These are phyloP conservation scores for Conus ventricosus DNA, from an alignment of 1,140 invertebrate genomes.

Conservation along the genomic window DNA sequence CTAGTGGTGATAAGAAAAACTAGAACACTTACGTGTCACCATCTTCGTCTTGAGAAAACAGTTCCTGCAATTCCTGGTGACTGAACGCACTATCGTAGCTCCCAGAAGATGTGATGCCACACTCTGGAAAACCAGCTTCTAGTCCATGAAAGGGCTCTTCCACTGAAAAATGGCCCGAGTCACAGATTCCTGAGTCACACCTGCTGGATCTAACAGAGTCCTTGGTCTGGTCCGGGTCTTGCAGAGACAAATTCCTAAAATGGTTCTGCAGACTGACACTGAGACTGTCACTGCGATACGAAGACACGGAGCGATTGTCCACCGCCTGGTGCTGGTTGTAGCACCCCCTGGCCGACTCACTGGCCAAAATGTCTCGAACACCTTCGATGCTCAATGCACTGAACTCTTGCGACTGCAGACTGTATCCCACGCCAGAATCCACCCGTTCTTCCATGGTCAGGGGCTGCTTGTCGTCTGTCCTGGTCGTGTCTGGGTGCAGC, in stretches of 20 bases:
- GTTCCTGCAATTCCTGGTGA: slow-evolving; percentile 27
- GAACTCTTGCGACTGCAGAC: slow-evolving; percentile 27
- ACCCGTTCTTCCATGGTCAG: neutral
- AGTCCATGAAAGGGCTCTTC: neutral
- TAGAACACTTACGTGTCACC: slow-evolving; percentile 33
- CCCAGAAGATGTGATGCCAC: neutral
- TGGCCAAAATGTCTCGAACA: neutral
- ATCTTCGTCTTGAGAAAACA: slow-evolving; percentile 34
- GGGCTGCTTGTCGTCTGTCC: slow-evolving; percentile 13
- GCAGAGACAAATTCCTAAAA: slow-evolving; percentile 19
- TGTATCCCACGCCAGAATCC: slow-evolving; percentile 32
- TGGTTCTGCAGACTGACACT: slow-evolving; percentile 23
- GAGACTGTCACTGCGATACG: neutral
- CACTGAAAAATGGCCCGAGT: neutral
- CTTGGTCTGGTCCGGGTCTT: slow-evolving; percentile 15
- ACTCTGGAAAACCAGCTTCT: slow-evolving; percentile 17
- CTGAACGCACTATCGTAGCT: slow-evolving; percentile 13
- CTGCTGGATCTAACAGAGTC: slow-evolving; percentile 5
- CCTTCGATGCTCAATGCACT: slow-evolving; percentile 9
- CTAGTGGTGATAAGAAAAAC: neutral
- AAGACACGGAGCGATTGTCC: neutral
- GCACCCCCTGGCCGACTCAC: neutral
- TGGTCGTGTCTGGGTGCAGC: neutral
- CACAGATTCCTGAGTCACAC: slow-evolving; percentile 30
- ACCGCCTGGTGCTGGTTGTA: neutral